Conservation (phyloP, 2,888 invertebrate genomes). For the Abrostola triplasia region DNA sequence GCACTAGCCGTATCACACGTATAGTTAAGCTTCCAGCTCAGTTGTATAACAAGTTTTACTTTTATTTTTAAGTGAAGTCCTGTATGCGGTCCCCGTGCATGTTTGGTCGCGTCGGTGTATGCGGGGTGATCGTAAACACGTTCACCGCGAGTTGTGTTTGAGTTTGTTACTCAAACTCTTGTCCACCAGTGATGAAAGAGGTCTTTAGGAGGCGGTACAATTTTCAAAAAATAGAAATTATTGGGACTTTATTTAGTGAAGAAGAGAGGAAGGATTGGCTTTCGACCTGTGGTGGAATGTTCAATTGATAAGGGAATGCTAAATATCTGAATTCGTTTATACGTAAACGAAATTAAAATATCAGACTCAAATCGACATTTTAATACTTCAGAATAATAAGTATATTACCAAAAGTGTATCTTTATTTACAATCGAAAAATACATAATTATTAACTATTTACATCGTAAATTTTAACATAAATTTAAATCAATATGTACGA, state of each 20-base stretch:
- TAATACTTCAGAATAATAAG: no score
- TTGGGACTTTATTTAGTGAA: background rate
- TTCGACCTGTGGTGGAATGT: no score
- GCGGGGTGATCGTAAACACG: conserved; percentile 57
- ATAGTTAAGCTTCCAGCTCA: conserved; percentile 1
- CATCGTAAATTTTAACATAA: no score
- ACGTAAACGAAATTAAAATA: no score
- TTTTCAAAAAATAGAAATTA: background rate
- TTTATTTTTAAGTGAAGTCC: conserved; percentile 29
- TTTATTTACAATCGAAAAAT: no score
- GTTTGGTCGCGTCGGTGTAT: conserved; percentile 48
- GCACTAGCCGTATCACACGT: background rate
- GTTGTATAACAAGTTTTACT: conserved; percentile 9
- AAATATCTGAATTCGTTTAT: no score
- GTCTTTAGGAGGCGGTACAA: background rate
- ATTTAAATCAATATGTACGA: no score
- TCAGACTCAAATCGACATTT: no score
- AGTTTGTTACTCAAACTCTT: conserved; percentile 46
- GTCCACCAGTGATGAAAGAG: background rate
- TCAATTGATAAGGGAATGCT: no score
- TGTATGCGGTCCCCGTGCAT: conserved; percentile 37
- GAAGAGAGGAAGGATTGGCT: no score
- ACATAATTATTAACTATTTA: no score
- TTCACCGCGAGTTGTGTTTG: conserved; percentile 56
- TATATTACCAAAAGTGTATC: no score